These are phyloP conservation scores for Ataeniobius toweri DNA, from an alignment of 2,797 vertebrate genomes.

Conservation along the genomic window DNA sequence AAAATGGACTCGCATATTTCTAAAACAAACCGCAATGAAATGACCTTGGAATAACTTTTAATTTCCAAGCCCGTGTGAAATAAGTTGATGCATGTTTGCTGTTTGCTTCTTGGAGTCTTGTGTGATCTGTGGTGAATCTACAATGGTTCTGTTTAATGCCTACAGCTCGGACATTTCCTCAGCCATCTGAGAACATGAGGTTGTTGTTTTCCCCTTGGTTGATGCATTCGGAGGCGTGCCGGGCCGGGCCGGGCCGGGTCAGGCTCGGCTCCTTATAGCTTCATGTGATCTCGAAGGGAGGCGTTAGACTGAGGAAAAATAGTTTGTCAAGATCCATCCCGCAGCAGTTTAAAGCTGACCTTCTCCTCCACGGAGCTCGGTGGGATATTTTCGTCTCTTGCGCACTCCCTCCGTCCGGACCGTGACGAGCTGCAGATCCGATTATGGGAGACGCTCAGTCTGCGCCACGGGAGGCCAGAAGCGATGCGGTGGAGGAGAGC, in stretches of 20 bases:
- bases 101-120: background rate
- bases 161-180: slow-evolving; percentile 24
- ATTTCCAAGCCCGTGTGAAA: background rate
- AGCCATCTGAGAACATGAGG: slow-evolving; percentile 36
- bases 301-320: slow-evolving; percentile 74
- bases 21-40: background rate
- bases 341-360: slow-evolving; percentile 70
- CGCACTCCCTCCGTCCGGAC: slow-evolving; percentile 32
- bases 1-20: background rate
- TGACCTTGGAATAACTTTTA: background rate
- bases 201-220: slow-evolving; percentile 12
- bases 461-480: slow-evolving; percentile 70
- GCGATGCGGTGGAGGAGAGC: slow-evolving; percentile 58
- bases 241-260: slow-evolving; percentile 42
- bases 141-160: slow-evolving; percentile 7
- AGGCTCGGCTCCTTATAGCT: slow-evolving; percentile 55
- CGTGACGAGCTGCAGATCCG: slow-evolving; percentile 48
- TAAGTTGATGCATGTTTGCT: background rate
- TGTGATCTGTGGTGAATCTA: no score
- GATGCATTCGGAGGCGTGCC: slow-evolving; percentile 72
- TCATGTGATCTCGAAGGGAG: slow-evolving; percentile 86
- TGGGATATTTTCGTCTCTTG: slow-evolving; percentile 43
- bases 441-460: slow-evolving; percentile 89
- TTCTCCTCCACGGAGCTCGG: slow-evolving; percentile 28
- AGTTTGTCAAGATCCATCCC: slow-evolving; percentile 66